A percentile compares a stretch with the other conserved stretches of the same genome.
Conservation (phyloP, 2,888 invertebrate species). For the Drosophila percnosoma region DNA sequence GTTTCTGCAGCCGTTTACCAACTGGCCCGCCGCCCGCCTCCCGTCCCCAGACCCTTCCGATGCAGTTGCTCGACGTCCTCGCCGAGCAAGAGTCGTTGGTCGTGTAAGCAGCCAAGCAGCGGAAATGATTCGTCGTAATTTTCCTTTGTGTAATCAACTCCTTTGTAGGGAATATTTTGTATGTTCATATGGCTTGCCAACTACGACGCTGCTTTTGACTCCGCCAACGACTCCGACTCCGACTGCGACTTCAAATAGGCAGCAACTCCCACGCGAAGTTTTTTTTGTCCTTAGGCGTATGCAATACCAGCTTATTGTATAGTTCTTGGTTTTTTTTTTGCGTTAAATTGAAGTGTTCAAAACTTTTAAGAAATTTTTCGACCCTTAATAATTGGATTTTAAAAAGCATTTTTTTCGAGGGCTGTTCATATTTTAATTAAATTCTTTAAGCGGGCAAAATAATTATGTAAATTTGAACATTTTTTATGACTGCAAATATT, state of each 20-base stretch:
- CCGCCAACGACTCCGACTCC: conserved; percentile 23
- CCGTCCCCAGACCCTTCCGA: not conserved
- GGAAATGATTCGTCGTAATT: conserved; percentile 85
- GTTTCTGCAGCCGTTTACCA: conserved; percentile 72
- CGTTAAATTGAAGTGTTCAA: conserved; percentile 32
- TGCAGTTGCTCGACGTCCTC: conserved; percentile 8
- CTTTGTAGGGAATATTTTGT: conserved; percentile 81
- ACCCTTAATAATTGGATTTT: conserved; percentile 2
- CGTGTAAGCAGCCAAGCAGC: conserved; percentile 82
- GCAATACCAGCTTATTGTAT: conserved; percentile 29
- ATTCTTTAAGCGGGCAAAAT: conserved; percentile 53
- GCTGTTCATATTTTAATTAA: conserved; percentile 56
- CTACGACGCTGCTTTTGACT: conserved; percentile 40
- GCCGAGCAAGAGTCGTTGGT: conserved; percentile 65
- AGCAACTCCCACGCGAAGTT: conserved; percentile 37
- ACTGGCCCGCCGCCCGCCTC: conserved; percentile 3
- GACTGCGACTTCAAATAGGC: conserved; percentile 7
- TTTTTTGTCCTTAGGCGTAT: conserved; percentile 48
- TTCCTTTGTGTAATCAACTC: conserved; percentile 84
- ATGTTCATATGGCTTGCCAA: conserved; percentile 77
- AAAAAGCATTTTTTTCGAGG: conserved; percentile 37
- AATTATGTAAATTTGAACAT: conserved; percentile 70
- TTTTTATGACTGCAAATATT: conserved; percentile 39
- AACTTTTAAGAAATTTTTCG: conserved; percentile 31
- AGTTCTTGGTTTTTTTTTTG: conserved; percentile 33